Base-by-base conservation (phyloP, 2,113 vertebrate species). In the Cyprinodon tularosa region DNA sequence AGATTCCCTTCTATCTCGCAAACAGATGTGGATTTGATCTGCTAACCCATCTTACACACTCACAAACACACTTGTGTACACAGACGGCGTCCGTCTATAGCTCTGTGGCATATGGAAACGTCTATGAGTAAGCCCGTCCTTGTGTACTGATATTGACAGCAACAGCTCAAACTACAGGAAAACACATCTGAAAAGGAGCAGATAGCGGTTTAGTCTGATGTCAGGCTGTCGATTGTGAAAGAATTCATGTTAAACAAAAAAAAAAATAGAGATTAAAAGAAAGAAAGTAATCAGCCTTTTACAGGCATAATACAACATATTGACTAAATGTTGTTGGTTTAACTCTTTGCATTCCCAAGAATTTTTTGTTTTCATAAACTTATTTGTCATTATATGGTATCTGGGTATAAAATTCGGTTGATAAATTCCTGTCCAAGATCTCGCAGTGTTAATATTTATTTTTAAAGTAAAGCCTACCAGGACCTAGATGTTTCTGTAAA, bases 11-110 rank as follows among this genome's bases (percentile, higher is more conserved):
- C 86, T 89, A 87, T 71, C 90, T 87, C 53, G 45, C 64, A 84
- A 91, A 86, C 93, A 94, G 93, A 90, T 90, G 91, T 86, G 80
- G 84, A 68, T 95, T 95, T 95, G 94, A 96, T 95, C 91, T 76
- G 85, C 74, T 77, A 70, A 90, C 89, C 89, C 82, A 74, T 69
- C 68, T 37, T 38, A 63, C 47, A 77, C 72, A 53, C 69, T 77
- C 77, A 76, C 74, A 68, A 61, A 74, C 71, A 42, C 47, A n/a
- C 68, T 66, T 22, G 44, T 38, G 6, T 20, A 45, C n/a, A 36
- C 66, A 62, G 66, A 67, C 70, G 45, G 3, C 29, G 73, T 83
- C 86, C 69, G n/a, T 82, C 84, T 65, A 66, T 62, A 72, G 83
- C 67, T 69, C 66, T 72, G 69, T 83, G 88, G 82, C 85, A 85